Conservation (phyloP, 1,140 invertebrate species). For the honey bee (Apis mellifera) region DNA sequence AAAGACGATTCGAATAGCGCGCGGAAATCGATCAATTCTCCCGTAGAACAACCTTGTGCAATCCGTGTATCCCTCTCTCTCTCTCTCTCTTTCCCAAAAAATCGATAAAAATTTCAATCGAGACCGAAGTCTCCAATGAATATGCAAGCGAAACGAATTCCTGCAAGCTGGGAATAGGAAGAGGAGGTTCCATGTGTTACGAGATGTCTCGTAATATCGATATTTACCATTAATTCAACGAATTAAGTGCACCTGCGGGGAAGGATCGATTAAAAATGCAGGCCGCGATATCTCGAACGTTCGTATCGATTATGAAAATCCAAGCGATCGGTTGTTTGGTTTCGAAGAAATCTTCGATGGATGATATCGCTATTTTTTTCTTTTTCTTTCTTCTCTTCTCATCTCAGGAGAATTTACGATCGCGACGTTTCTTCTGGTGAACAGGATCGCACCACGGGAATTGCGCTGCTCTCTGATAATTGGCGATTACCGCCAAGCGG, state of each 20-base stretch:
- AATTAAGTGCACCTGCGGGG: background rate
- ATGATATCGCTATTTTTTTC: background rate
- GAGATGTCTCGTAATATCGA: background rate
- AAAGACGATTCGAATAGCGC: background rate
- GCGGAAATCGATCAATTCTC: background rate
- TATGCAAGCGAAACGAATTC: slow-evolving; percentile 4
- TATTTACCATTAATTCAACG: slow-evolving; percentile 26
- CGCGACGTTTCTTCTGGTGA: too few species aligned
- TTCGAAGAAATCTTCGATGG: background rate
- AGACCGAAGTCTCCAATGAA: background rate
- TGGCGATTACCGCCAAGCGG: too few species aligned
- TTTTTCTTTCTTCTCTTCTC: too few species aligned
- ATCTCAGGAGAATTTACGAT: too few species aligned
- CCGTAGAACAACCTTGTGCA: background rate
- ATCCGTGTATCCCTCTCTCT: too few species aligned
- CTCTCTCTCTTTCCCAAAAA: too few species aligned
- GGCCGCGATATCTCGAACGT: background rate
- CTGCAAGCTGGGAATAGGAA: background rate
- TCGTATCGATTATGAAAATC: slow-evolving; percentile 1
- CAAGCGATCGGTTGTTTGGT: background rate
- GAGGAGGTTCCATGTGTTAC: slow-evolving; percentile 10
- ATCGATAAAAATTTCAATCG: background rate
- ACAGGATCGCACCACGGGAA: too few species aligned
- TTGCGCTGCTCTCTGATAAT: too few species aligned
- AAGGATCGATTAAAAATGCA: background rate